Evolutionary conservation across 37 sponge, comb jelly and placozoan species (phyloP), one percentile per base, ranked within the genome.

Genomic region (Lycopodina hypogea): DNA sequence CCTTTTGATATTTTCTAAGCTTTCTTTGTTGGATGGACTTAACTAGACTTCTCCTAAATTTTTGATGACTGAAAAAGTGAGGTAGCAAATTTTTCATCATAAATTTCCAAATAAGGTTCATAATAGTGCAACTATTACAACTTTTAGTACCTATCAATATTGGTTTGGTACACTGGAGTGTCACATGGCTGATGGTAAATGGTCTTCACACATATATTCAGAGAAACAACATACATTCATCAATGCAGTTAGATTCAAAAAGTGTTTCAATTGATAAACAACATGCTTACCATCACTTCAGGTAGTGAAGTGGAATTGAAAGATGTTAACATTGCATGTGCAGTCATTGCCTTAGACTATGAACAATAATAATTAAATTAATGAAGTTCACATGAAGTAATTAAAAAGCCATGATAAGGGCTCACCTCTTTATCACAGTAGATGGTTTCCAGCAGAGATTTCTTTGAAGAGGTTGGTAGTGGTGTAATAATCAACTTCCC

Each of bases 131-230:
- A 7, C 7, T 33, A 32, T 15, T 32, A 28, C 30, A 30, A 24
- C 21, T 33, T 22, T n/a, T 21, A 32, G 18, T 61, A 88, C 89
- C 81, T 87, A 15, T 64, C 72, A 56, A 83, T 60, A 38, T 45
- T 68, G 30, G 72, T 38, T 30, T 39, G 68, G 56, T 84, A 87
- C 22, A 68, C 50, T 38, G 92, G 92, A 23, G 75, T 77, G 28
- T 87, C 92, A 51, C 66, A 87, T 0, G 92, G 92, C 68, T 91
- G 92, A 67, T 64, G 70, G 39, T 92, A 90, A 4, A 82, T 78
- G 22, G 86, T 72, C 87, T 84, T 18, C 26, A 58, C 23, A 6
- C 4, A 9, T n/a, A 45, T 9, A 12, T 12, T 12, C 48, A 4
- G 8, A 4, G 4, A 4, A 9, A 45, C 4, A 45, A 45, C 9